Base-by-base conservation (phyloP, 1,140 invertebrate genomes). In the Eumaeus atala region DNA sequence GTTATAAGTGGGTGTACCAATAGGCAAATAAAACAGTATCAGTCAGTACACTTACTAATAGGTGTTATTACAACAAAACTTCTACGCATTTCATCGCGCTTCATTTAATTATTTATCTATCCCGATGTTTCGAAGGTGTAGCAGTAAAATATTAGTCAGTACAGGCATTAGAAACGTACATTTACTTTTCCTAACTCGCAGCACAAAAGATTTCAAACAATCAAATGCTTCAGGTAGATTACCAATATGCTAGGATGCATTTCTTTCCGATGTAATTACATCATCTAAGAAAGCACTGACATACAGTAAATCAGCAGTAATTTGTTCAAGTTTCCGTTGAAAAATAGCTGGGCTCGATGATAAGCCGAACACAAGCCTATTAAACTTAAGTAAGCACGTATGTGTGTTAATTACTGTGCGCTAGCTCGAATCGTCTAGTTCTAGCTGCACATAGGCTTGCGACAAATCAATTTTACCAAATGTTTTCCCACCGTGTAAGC, bases 341-440 rank as follows among this genome's bases (percentile, higher is more conserved):
- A 75, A 75, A 33, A 72, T 71, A 1, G 59, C 66, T 1, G 64
- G 62, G 11, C 62, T 67, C 1, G 66, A 69, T 1, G 62, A 36
- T 14, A 72, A 28, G 4, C 72, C 72, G 47, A 59, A 72, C 2
- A 63, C 49, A 48, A 72, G 51, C 1, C 66, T 37, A 63, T 75
- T 75, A 51, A 67, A 75, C 6, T 12, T 48, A 54, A 64, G 72
- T 34, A 75, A 36, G 9, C 70, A 66, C 14, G 58, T 63, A 52
- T 75, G 67, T 2, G 72, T 75, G 28, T 68, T 71, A 11, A 75
- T 70, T 8, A 65, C 64, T n/a, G n/a, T n/a, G n/a, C n/a, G n/a
- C n/a, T n/a, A n/a, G n/a, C n/a, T n/a, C n/a, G n/a, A n/a, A n/a
- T n/a, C n/a, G n/a, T n/a, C n/a, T n/a, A n/a, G n/a, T n/a, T n/a